Percentiles rank a stretch among this genome's conserved stretches.
Conservation (phyloP, 2,888 invertebrate genomes). For the Meteorus cinctellus region DNA sequence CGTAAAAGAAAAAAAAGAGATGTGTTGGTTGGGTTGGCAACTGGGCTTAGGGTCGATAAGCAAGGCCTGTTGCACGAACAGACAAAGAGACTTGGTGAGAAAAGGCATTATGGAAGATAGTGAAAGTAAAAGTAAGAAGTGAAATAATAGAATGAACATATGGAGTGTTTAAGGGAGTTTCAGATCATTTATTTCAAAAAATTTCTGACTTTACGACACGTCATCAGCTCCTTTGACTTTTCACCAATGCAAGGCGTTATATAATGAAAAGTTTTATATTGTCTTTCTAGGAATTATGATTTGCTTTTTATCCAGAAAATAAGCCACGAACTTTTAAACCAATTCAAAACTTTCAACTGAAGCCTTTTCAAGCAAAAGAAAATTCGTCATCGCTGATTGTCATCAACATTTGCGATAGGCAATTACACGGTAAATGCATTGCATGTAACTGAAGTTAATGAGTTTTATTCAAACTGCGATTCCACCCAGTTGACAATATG, state of each 20-base stretch:
- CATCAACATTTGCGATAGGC: not conserved
- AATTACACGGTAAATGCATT: not conserved
- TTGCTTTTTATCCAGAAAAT: not conserved
- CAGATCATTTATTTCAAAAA: constrained; percentile 46
- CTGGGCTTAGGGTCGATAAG: not conserved
- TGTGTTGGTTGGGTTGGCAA: not conserved
- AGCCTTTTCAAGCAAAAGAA: too few relatives aligned
- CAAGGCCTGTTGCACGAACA: constrained; percentile 21
- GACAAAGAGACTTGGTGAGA: constrained; percentile 12
- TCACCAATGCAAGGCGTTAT: not conserved
- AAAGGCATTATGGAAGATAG: not conserved
- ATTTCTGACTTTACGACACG: constrained; percentile 50
- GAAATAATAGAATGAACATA: not conserved
- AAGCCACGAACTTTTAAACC: not conserved
- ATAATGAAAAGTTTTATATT: not conserved
- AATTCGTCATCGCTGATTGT: too few relatives aligned
- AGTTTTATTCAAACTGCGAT: not conserved
- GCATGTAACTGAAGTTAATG: too few relatives aligned
- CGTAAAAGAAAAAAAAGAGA: not conserved
- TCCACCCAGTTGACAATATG: not conserved
- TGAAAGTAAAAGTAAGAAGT: constrained; percentile 15
- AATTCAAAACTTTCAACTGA: not conserved
- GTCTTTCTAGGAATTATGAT: not conserved
- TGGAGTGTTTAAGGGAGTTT: constrained; percentile 8
- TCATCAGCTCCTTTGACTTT: constrained; percentile 47